Evolutionary conservation across 2,113 vertebrate genomes (phyloP).

Genomic region (Rhinopomastus cyanomelas): DNA sequence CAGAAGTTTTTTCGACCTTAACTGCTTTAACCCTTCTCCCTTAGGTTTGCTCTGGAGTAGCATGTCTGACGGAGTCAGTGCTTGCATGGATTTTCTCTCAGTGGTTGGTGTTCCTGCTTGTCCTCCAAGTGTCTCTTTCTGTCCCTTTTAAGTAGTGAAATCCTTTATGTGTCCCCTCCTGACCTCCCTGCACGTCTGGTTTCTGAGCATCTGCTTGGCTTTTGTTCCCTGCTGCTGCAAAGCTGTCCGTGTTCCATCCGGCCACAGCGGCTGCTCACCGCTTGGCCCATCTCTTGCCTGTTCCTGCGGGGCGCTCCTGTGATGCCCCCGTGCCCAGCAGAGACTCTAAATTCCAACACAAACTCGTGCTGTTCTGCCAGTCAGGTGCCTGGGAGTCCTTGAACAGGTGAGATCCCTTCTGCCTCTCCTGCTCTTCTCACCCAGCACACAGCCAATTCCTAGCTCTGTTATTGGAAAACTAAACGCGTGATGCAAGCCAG

Average conservation of each 20-base stretch:
- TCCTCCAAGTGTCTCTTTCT: background rate
- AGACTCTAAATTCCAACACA: background rate
- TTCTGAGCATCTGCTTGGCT: slow-evolving; percentile 14
- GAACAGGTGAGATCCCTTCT: background rate
- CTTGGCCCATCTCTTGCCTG: background rate
- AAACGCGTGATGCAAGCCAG: background rate
- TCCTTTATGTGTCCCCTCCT: slow-evolving; percentile 46
- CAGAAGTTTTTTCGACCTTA: background rate
- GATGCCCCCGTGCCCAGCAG: background rate
- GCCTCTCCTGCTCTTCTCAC: rapidly evolving
- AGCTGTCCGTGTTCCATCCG: background rate
- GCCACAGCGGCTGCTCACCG: rapidly evolving
- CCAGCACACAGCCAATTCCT: background rate
- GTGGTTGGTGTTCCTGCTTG: background rate
- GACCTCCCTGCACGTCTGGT: slow-evolving; percentile 13
- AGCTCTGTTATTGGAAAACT: background rate
- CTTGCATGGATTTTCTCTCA: background rate
- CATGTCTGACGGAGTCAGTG: background rate
- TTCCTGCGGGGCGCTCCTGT: background rate
- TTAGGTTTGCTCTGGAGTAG: slow-evolving; percentile 4
- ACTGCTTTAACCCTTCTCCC: background rate
- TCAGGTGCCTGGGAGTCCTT: background rate
- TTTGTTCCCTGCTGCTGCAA: background rate
- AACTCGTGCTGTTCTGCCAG: background rate
- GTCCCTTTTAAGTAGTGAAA: slow-evolving; percentile 35